Conservation (phyloP, 2,888 invertebrate species). For the Torymus tubicola region DNA sequence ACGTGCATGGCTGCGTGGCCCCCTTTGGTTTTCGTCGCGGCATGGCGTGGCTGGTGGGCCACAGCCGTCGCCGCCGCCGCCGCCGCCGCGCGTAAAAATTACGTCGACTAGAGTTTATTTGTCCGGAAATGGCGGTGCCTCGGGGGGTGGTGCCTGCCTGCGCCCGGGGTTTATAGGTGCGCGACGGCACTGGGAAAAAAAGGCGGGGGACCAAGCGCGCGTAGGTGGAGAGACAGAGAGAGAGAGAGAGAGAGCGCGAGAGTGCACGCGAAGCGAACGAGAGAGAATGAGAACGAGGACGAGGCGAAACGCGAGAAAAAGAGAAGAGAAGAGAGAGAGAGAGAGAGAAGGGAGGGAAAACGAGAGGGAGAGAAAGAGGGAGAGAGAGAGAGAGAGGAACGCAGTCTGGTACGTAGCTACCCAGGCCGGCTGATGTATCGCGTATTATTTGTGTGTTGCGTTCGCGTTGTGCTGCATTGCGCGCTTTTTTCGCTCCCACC, state of each 20-base stretch:
- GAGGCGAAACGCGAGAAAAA: conserved; percentile 55
- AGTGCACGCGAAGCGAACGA: conserved; percentile 60
- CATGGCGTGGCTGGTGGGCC: neutral
- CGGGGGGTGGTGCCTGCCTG: conserved; percentile 72
- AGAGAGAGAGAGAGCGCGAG: conserved; percentile 63
- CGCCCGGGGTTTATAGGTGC: conserved; percentile 68
- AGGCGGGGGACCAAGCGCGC: conserved; percentile 67
- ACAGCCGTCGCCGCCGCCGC: no score
- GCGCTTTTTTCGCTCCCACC: conserved; percentile 75
- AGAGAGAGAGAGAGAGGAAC: conserved; percentile 53
- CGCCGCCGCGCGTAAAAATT: conserved; percentile 81
- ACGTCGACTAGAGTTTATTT: conserved; percentile 82
- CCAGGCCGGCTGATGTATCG: conserved; percentile 74
- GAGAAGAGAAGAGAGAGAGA: conserved; percentile 57
- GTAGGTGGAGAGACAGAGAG: conserved; percentile 63
- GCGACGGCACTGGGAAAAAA: conserved; percentile 68
- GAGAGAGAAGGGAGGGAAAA: conserved; percentile 55
- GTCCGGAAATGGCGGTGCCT: conserved; percentile 76
- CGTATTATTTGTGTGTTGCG: conserved; percentile 77
- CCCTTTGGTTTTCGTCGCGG: conserved; percentile 71
- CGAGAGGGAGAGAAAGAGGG: conserved; percentile 60
- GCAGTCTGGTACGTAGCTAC: conserved; percentile 68
- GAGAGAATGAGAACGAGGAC: conserved; percentile 60
- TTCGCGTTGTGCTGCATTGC: conserved; percentile 74
- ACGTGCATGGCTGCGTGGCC: conserved; percentile 61